Evolutionary conservation across 2,888 invertebrate species (phyloP).

Genomic region (Psylliodes chrysocephalus): DNA sequence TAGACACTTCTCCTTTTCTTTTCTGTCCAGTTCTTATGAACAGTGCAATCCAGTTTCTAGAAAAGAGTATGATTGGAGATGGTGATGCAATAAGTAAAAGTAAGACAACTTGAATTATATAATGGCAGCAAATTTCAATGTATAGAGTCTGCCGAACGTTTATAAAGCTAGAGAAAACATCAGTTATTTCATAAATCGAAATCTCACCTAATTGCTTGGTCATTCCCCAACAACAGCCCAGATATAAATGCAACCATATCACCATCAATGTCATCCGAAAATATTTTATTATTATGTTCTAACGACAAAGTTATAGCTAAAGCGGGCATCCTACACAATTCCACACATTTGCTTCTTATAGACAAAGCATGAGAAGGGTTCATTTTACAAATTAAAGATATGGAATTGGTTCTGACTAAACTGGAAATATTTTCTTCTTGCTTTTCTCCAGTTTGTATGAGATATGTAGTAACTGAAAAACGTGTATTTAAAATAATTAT

Average conservation of each 20-base stretch:
- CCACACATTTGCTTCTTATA: conserved; percentile 88
- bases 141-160: too few species aligned
- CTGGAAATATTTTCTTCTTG: conserved; percentile 90
- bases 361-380: conserved; percentile 88
- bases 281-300: conserved; percentile 65
- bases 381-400: conserved; percentile 86
- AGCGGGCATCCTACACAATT: conserved; percentile 89
- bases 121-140: too few species aligned
- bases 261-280: conserved; percentile 52
- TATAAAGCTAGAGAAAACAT: too few species aligned
- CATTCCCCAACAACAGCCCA: conserved; percentile 86
- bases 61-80: too few species aligned
- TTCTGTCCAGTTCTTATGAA: conserved; percentile 90
- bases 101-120: too few species aligned
- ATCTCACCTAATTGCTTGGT: conserved; percentile 74
- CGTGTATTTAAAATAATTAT: neutral
- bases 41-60: conserved; percentile 90
- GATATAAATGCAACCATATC: conserved; percentile 73
- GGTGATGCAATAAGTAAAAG: too few species aligned
- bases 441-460: conserved; percentile 88
- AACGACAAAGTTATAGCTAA: conserved; percentile 86
- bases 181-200: too few species aligned
- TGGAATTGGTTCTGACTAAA: conserved; percentile 76
- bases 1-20: conserved; percentile 78
- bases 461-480: conserved; percentile 78